Evolutionary conservation across 2,113 vertebrate genomes (phyloP).

Genomic region (Ramphastos sulfuratus): DNA sequence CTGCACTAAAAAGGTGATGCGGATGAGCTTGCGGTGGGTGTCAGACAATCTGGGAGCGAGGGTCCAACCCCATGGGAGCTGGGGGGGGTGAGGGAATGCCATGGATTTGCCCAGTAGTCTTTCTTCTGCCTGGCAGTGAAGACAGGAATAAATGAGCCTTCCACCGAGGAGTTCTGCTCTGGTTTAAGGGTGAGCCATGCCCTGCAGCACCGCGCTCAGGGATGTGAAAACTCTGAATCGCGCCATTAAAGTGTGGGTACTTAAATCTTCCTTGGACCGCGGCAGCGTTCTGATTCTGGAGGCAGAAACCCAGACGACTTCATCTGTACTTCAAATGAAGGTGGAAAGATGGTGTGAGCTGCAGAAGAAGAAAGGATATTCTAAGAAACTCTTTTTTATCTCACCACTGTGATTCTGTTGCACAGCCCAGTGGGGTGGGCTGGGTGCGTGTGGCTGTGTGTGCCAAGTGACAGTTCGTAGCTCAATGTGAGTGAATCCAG

Average conservation of each 20-base stretch:
- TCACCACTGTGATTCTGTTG: neutral
- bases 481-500: neutral
- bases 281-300: neutral
- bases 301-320: neutral
- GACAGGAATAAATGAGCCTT: conserved; percentile 22
- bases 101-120: neutral
- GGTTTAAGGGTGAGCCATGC: neutral
- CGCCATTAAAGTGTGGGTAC: neutral
- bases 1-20: neutral
- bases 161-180: neutral
- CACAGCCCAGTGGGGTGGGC: neutral
- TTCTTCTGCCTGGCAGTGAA: neutral
- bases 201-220: neutral
- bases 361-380: neutral
- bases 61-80: neutral
- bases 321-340: neutral
- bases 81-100: neutral
- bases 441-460: neutral
- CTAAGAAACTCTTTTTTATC: neutral
- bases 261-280: neutral
- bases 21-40: neutral
- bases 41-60: neutral
- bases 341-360: neutral
- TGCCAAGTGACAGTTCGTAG: neutral
- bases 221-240: conserved; percentile 1